phyloP scores from a whole-genome alignment of 1,140 invertebrate species.

The Conus betulinus region DNA sequence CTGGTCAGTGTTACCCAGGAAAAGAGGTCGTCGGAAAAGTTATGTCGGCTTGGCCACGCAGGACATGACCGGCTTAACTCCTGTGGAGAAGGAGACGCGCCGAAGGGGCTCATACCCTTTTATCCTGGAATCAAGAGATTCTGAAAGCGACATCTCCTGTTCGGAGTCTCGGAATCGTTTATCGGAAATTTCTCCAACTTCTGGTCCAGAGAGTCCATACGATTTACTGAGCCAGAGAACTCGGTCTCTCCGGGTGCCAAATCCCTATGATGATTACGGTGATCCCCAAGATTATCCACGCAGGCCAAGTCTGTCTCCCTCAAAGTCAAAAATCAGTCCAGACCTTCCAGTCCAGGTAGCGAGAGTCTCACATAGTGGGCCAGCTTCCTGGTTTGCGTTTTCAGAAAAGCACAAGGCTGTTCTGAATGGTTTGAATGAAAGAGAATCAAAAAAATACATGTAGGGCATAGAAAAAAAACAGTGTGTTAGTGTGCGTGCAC shows the following conservation, averaged over 20 bases:
- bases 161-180: neutral
- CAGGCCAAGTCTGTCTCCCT: neutral
- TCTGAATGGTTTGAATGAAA: neutral
- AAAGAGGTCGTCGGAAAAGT: neutral
- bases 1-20: neutral
- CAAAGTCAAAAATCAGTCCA: neutral
- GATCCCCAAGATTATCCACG: too few relatives aligned
- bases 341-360: neutral
- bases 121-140: neutral
- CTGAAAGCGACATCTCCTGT: neutral
- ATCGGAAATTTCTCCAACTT: too few relatives aligned
- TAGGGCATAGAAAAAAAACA: too few relatives aligned
- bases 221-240: too few relatives aligned
- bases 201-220: too few relatives aligned
- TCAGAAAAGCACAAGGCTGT: neutral
- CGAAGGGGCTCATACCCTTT: neutral
- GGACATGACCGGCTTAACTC: neutral
- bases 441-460: too few relatives aligned
- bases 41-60: too few relatives aligned
- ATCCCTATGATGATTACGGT: too few relatives aligned
- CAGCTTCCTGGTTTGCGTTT: slow-evolving; percentile 1
- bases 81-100: neutral
- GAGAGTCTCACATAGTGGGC: neutral
- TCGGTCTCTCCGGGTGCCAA: too few relatives aligned
- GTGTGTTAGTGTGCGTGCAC: too few relatives aligned